Conservation (phyloP, 53 echinoderm and acorn worm genomes). For the Hippasteria phrygiana region DNA sequence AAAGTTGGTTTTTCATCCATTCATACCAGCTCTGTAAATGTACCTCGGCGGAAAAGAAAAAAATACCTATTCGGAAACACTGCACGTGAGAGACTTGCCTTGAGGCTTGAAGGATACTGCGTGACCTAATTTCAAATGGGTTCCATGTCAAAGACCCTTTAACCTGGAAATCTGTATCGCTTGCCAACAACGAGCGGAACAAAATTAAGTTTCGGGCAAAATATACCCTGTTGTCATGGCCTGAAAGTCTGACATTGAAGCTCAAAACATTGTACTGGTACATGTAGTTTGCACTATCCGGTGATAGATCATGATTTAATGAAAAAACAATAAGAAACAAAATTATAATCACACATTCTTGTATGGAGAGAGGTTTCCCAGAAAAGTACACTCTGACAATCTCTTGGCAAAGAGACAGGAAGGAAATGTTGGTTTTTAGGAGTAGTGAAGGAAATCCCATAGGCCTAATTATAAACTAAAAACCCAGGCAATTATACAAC, state of each 20-base stretch:
- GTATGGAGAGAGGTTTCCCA: too few relatives aligned
- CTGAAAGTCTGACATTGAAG: neutral
- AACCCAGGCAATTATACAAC: too few relatives aligned
- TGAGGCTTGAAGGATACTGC: conserved; percentile 25
- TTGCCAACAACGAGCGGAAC: neutral
- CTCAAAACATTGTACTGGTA: too few relatives aligned
- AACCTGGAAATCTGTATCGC: conserved; percentile 19
- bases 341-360: too few relatives aligned
- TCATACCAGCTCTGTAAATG: conserved; percentile 29
- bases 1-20: conserved; percentile 61
- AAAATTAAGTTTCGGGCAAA: neutral
- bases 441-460: too few relatives aligned
- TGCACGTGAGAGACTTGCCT: conserved; percentile 27
- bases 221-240: conserved; percentile 13
- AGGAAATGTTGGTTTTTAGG: too few relatives aligned
- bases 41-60: neutral
- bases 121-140: conserved; percentile 20
- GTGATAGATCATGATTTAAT: too few relatives aligned
- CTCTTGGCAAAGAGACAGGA: too few relatives aligned
- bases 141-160: conserved; percentile 54
- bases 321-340: too few relatives aligned
- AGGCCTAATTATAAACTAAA: too few relatives aligned
- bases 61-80: neutral
- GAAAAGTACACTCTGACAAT: too few relatives aligned
- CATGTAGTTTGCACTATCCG: too few relatives aligned